Evolutionary conservation across 2,797 vertebrate species (phyloP).

Genomic region (Neopelma chrysocephalum): DNA sequence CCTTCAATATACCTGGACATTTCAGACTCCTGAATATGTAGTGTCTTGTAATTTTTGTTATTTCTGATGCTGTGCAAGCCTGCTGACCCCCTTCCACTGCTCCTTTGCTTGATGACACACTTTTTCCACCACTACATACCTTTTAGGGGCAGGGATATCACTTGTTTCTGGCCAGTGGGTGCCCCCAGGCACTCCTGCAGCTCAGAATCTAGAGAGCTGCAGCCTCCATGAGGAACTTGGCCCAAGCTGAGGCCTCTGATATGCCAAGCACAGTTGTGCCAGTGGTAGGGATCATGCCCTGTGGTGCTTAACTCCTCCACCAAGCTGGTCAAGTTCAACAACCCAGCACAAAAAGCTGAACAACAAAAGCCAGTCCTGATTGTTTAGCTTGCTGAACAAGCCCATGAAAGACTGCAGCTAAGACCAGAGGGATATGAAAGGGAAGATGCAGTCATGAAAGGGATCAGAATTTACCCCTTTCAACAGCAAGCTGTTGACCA

Average conservation of each 20-base stretch:
- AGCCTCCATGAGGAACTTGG: neutral
- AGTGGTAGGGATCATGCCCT: neutral
- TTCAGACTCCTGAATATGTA: neutral
- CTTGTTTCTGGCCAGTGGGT: neutral
- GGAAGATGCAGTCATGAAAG: neutral
- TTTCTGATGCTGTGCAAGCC: neutral
- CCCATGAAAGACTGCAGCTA: neutral
- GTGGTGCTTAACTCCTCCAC: neutral
- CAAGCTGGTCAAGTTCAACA: neutral
- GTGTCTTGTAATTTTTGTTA: neutral
- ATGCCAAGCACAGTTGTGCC: neutral
- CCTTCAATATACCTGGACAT: neutral
- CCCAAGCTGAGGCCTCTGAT: neutral
- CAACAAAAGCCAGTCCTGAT: neutral
- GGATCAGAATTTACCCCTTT: neutral
- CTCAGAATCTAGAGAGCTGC: neutral
- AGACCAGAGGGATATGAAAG: neutral
- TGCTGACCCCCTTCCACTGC: neutral
- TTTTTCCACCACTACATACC: neutral
- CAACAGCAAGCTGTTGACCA: neutral
- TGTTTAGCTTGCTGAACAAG: neutral
- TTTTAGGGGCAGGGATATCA: neutral
- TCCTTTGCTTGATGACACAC: neutral
- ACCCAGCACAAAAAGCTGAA: neutral
- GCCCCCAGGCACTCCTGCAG: neutral